phyloP scores from a whole-genome alignment of 2,797 vertebrate species.

The Sebastes steindachneri region DNA sequence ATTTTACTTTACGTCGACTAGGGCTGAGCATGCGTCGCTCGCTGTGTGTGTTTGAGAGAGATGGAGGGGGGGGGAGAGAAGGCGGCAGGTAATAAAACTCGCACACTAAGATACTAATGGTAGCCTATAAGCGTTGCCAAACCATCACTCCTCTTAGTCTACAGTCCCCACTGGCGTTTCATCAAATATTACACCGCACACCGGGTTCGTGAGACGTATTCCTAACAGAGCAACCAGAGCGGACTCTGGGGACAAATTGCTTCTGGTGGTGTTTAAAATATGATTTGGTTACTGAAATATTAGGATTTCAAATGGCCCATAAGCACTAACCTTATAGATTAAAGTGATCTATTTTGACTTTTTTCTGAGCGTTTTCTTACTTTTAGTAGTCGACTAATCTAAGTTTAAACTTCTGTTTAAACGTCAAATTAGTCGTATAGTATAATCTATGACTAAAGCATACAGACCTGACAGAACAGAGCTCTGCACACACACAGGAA shows the following conservation, averaged over 20 bases:
- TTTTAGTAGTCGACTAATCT: background rate
- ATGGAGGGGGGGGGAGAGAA: too few species aligned
- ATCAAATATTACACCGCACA: background rate
- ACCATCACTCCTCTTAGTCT: too few species aligned
- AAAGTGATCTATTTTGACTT: background rate
- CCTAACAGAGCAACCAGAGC: too few species aligned
- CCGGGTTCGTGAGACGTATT: too few species aligned
- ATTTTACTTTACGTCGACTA: too few species aligned
- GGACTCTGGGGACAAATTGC: too few species aligned
- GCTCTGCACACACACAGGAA: constrained; percentile 4
- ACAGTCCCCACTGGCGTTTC: background rate
- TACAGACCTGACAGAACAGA: background rate
- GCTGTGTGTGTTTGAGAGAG: too few species aligned
- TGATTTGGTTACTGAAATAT: background rate
- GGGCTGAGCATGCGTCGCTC: too few species aligned
- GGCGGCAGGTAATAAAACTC: too few species aligned
- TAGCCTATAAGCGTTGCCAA: too few species aligned
- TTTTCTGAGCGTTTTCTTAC: background rate
- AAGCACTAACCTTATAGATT: too few species aligned
- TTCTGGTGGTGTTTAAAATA: background rate
- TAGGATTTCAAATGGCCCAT: background rate
- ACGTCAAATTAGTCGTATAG: background rate
- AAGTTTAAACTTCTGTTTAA: background rate
- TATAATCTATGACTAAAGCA: background rate
- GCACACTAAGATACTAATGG: too few species aligned